These are phyloP conservation scores for Chelonus insularis DNA, from an alignment of 1,140 invertebrate species.

Conservation along the genomic window DNA sequence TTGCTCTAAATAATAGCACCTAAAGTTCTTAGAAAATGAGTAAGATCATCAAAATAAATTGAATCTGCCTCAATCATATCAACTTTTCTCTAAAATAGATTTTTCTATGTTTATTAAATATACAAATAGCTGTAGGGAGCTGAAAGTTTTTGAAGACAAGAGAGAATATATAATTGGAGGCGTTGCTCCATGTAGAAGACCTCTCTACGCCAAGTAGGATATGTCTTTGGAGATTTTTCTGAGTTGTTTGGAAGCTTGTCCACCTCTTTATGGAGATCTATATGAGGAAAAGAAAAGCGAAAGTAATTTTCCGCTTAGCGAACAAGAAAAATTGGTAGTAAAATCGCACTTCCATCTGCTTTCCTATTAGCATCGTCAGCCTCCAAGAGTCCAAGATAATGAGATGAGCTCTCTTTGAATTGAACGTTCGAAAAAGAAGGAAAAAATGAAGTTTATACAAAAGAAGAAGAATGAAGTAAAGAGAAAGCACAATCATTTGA, in stretches of 20 bases:
- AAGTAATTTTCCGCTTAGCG: conserved; percentile 38
- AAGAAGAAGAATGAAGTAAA: too few relatives aligned
- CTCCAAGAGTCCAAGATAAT: conserved; percentile 22
- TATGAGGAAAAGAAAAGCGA: conserved; percentile 22
- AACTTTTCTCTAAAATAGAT: too few relatives aligned
- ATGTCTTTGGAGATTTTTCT: neutral
- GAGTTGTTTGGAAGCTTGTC: neutral
- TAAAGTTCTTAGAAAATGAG: neutral
- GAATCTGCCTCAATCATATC: too few relatives aligned
- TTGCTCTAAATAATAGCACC: neutral
- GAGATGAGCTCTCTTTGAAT: conserved; percentile 20
- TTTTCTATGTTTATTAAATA: too few relatives aligned
- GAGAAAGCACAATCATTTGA: too few relatives aligned
- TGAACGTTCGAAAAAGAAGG: neutral
- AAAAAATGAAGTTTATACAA: neutral
- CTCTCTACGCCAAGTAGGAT: conserved; percentile 1
- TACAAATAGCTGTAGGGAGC: too few relatives aligned
- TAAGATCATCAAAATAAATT: neutral
- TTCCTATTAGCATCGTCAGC: conserved; percentile 26
- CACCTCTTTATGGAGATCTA: conserved; percentile 3
- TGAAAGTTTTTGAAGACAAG: too few relatives aligned
- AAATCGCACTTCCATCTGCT: conserved; percentile 21
- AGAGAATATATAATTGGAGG: conserved; percentile 27
- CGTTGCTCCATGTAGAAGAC: conserved; percentile 28
- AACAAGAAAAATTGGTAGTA: conserved; percentile 39